Evolutionary conservation across 2,113 vertebrate genomes (phyloP).

Genomic region (Perca flavescens): DNA sequence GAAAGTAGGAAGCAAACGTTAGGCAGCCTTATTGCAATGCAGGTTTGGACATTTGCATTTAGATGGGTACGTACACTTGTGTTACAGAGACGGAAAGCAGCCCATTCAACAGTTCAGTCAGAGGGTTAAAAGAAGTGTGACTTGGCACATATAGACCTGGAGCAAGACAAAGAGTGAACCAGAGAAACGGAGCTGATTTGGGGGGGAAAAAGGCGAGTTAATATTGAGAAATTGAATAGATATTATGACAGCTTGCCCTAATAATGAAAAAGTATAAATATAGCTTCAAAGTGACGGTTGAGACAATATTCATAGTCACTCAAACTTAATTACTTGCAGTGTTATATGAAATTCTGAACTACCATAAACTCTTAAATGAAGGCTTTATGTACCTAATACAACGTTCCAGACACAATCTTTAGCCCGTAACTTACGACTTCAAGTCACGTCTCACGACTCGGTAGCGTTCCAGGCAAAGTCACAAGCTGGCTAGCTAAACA

Average conservation of each 20-base stretch:
- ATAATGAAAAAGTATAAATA: neutral
- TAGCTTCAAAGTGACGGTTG: neutral
- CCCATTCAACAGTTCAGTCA: conserved; percentile 62
- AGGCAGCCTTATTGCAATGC: conserved; percentile 57
- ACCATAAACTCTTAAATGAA: neutral
- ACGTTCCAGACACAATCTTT: too few relatives aligned
- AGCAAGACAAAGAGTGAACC: conserved; percentile 34
- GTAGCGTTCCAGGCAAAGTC: too few relatives aligned
- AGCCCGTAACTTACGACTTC: too few relatives aligned
- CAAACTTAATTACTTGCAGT: neutral
- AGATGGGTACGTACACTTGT: conserved; percentile 85
- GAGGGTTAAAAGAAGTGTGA: conserved; percentile 57
- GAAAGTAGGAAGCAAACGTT: conserved; percentile 30
- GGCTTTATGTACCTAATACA: neutral
- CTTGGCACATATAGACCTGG: conserved; percentile 28
- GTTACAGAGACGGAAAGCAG: conserved; percentile 74
- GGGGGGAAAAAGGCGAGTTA: neutral
- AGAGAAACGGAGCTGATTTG: neutral
- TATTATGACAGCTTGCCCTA: neutral
- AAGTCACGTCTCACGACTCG: too few relatives aligned
- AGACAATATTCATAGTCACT: neutral
- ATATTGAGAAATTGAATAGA: neutral
- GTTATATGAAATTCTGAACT: neutral
- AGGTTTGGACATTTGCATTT: conserved; percentile 88
- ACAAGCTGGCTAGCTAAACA: too few relatives aligned